These are phyloP conservation scores for Catalaphyllia jardinei DNA, from an alignment of 64 coral and sea anemone genomes.

Conservation along the genomic window DNA sequence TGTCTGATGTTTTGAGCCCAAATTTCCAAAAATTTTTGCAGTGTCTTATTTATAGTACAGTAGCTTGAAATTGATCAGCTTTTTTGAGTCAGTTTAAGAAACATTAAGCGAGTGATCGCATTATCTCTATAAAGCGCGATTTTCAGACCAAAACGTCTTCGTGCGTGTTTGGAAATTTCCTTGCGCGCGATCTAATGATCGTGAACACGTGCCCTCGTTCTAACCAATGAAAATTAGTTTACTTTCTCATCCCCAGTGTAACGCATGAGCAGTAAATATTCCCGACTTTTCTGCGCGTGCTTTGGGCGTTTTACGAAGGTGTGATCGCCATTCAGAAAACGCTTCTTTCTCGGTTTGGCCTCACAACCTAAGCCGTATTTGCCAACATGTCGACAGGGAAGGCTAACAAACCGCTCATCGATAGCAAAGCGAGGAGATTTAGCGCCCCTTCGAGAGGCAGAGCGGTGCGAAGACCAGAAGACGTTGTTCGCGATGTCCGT, in stretches of 20 bases:
- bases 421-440: slow-evolving; percentile 83
- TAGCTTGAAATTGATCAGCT: not conserved
- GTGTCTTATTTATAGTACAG: no score
- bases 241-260: slow-evolving; percentile 1
- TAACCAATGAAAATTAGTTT: slow-evolving; percentile 8
- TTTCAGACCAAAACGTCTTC: not conserved
- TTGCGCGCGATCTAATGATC: slow-evolving; percentile 13
- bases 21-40: no score
- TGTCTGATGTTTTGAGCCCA: no score
- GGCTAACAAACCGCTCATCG: slow-evolving; percentile 79
- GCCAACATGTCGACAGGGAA: slow-evolving; percentile 82
- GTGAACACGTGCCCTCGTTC: not conserved
- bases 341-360: slow-evolving; percentile 52
- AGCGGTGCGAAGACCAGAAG: slow-evolving; percentile 96
- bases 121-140: not conserved
- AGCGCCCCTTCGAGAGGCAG: slow-evolving; percentile 85
- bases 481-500: slow-evolving; percentile 93
- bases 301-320: slow-evolving; percentile 99
- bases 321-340: slow-evolving; percentile 80
- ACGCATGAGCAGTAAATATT: slow-evolving; percentile 36
- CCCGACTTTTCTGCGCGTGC: slow-evolving; percentile 40
- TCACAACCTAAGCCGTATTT: slow-evolving; percentile 56
- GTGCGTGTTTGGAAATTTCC: not conserved
- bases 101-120: not conserved
- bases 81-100: not conserved